Base-by-base conservation (phyloP, 2,888 invertebrate species). In the Panzeria rudis region DNA sequence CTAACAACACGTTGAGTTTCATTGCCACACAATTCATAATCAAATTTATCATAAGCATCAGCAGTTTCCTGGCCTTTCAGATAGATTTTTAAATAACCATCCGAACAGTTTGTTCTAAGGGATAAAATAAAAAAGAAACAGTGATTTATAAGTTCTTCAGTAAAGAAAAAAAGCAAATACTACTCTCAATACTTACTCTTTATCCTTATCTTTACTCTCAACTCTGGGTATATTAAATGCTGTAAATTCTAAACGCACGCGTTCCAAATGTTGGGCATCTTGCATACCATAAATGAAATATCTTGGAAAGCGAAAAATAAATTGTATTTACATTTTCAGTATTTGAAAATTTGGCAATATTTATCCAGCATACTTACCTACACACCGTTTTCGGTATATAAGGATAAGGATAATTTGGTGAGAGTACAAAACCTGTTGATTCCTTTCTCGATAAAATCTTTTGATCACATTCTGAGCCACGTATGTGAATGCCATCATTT, bases 201-300 rank as follows among this genome's bases (percentile, higher is more conserved):
- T 95, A 41, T 83, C 82, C 89, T 95, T 95, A 87, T 95, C 95
- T 88, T 92, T 93, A 87, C 91, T 90, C 88, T 92, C 93, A 88
- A 96, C 95, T 93, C 96, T 97, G 71, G 98, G 97, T 93, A 99
- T 97, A 92, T 97, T 96, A 94, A 98, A 98, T 92, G 95, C 95
- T 87, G 95, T 94, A 93, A 99, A 98, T 91, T 97, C 96, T 88
- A 99, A 94, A 88, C 96, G 95, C 86, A 98, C 98, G 91, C 98
- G 95, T 93, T 99, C 99, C 92, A 99, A 95, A 93, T 98, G 97
- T 93, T 98, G 98, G 87, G 96, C 96, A 94, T 99, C 99, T 94
- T 99, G 98, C 95, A 99, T 97, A 90, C 98, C 98, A 93, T 99
- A 99, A 93, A 99, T 96, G 94, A 98, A 98, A 94, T 98, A 99